Percentiles rank a stretch among this genome's conserved stretches.
Evolutionary conservation across 2,888 invertebrate species (phyloP).

Genomic region (Meloe dianella): DNA sequence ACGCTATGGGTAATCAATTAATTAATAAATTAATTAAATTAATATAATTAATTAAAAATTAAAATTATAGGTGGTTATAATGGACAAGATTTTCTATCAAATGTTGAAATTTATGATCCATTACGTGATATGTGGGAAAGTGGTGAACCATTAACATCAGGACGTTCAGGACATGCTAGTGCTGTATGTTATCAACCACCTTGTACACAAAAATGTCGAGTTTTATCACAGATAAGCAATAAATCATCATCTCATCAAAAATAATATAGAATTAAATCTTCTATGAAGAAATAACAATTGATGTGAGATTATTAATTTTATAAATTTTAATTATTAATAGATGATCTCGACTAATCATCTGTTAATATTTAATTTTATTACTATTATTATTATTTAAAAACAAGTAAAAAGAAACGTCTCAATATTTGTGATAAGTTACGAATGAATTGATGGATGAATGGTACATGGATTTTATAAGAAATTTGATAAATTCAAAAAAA

Average conservation of each 20-base stretch:
- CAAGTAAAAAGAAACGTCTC: conserved; percentile 17
- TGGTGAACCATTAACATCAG: conserved; percentile 80
- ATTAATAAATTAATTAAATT: neutral
- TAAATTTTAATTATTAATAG: conserved; percentile 17
- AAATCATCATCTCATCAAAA: conserved; percentile 25
- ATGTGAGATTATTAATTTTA: conserved; percentile 20
- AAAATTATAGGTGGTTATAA: conserved; percentile 81
- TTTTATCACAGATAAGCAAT: conserved; percentile 31
- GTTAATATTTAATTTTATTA: conserved; percentile 6
- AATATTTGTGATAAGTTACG: conserved; percentile 30
- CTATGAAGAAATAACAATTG: conserved; percentile 1
- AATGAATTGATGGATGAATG: conserved; percentile 21
- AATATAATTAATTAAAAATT: neutral
- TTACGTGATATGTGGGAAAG: conserved; percentile 75
- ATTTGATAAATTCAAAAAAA: neutral
- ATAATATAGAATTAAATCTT: conserved; percentile 6
- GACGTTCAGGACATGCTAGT: conserved; percentile 90
- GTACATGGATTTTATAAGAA: conserved; percentile 17
- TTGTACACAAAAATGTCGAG: conserved; percentile 55
- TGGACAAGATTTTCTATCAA: conserved; percentile 81
- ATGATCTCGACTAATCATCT: conserved; percentile 13
- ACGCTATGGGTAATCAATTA: conserved; percentile 76
- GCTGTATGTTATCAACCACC: conserved; percentile 85
- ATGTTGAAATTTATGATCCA: conserved; percentile 90
- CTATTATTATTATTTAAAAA: conserved; percentile 16